Conservation (phyloP, 2,113 vertebrate species). For the Oenanthe oenanthe region DNA sequence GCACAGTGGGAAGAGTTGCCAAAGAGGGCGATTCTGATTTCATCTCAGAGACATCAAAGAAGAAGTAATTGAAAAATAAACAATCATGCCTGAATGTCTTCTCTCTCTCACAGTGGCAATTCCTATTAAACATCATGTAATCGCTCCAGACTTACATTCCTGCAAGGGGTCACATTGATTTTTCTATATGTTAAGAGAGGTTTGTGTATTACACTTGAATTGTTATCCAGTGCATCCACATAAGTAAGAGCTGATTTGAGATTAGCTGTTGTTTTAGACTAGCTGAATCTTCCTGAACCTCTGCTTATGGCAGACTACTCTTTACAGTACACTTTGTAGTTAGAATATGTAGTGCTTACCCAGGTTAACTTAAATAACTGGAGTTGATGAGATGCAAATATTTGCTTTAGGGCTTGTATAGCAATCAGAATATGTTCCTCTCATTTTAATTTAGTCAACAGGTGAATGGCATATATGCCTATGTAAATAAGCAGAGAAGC, state of each 20-base stretch:
- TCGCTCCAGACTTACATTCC: neutral
- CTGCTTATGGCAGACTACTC: neutral
- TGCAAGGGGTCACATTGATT: slow-evolving; percentile 4
- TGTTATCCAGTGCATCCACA: neutral
- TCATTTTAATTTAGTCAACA: slow-evolving; percentile 37
- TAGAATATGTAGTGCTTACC: neutral
- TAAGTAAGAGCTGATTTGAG: neutral
- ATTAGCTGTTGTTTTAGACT: neutral
- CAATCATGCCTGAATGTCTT: neutral
- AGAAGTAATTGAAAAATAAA: slow-evolving; percentile 20
- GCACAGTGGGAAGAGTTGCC: neutral
- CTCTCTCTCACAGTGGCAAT: neutral
- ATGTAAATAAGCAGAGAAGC: neutral
- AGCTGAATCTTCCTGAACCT: neutral
- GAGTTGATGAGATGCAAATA: neutral
- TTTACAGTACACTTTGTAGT: neutral
- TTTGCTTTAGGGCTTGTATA: neutral
- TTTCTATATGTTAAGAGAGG: slow-evolving; percentile 14
- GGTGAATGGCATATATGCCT: neutral
- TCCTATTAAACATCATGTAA: slow-evolving; percentile 5
- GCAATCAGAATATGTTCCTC: neutral
- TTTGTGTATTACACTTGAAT: neutral
- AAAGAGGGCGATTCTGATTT: neutral
- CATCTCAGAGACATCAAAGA: neutral
- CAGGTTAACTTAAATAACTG: neutral